Conservation (phyloP, 2,797 vertebrate species). For the Bryconaethiops microstoma region DNA sequence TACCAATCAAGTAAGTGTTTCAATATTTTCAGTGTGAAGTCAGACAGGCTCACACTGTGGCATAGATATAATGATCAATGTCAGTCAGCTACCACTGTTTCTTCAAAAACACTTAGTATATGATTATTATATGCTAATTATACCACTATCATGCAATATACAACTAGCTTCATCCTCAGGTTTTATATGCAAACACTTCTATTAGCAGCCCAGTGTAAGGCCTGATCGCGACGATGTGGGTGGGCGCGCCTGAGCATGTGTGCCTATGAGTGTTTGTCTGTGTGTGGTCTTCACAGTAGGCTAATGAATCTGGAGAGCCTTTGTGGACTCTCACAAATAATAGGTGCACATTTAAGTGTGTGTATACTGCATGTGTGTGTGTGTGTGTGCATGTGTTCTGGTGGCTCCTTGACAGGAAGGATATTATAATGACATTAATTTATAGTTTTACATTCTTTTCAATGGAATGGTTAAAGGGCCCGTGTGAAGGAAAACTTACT, state of each 20-base stretch:
- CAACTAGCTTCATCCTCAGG: too few species aligned
- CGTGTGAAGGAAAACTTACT: too few species aligned
- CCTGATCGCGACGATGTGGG: conserved; percentile 54
- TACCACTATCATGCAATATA: too few species aligned
- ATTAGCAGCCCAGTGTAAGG: conserved; percentile 63
- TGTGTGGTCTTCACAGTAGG: conserved; percentile 21
- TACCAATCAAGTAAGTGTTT: too few species aligned
- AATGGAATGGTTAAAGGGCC: background rate
- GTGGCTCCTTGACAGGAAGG: background rate
- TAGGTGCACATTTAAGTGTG: conserved; percentile 18
- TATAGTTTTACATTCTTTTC: background rate
- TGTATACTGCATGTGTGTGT: background rate
- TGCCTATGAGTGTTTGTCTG: conserved; percentile 2
- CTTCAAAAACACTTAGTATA: too few species aligned
- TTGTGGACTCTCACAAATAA: conserved; percentile 37
- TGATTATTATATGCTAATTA: too few species aligned
- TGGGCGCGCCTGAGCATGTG: conserved; percentile 26
- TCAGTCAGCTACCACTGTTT: too few species aligned
- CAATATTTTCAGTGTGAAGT: too few species aligned
- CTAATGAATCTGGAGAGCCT: conserved; percentile 47
- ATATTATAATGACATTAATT: background rate
- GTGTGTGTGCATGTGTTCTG: background rate
- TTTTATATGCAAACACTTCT: conserved; percentile 74
- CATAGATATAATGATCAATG: too few species aligned
- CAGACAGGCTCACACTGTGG: too few species aligned